Evolutionary conservation across 2,113 vertebrate species (phyloP), one percentile per base, ranked within the genome.

Genomic region (Brachionichthys hirsutus): DNA sequence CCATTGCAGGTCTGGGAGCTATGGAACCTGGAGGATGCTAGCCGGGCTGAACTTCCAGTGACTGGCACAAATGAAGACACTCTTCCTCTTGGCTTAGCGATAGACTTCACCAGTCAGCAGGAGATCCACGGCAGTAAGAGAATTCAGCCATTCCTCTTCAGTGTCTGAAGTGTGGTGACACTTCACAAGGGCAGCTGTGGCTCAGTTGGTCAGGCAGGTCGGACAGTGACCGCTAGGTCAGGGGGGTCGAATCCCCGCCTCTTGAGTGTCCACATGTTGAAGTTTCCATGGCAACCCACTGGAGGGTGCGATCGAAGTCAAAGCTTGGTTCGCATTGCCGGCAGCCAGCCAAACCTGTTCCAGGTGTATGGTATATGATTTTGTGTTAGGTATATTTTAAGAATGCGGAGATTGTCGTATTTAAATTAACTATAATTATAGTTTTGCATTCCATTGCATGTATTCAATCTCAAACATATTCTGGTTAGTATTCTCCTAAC

Each of bases 21-120:
- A 0, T 99, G 97, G 97, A 42, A 94, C 11, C 87, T 98, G 46
- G 97, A 98, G 77, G 97, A 99, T 50, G 93, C 94, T 0, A 94
- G 94, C 70, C 89, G 97, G 70, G 97, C 94, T 6, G 97, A 98
- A 55, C 91, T 98, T 54, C 96, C 95, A 0, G 92, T 98, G 71
- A 94, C 94, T 0, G 90, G 94, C 16, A 93, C 89, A 59, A 97
- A 68, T 0, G 97, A 98, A 2, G 97, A 99, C 81, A 98, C 95
- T 3, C 81, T 98, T 64, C 97, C 97, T 0, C 80, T 98, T 71
- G 97, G 97, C 0, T 88, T 97, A 45, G 95, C 90, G 30, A 85
- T 99, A 0, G 96, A 98, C 71, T 94, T 87, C 73, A 98, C 94
- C 78, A 96, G 87, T 82, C 94, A 95, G 70, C 90, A 91, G 52